Evolutionary conservation across 2,797 vertebrate species (phyloP).

Genomic region (Falco rusticolus): DNA sequence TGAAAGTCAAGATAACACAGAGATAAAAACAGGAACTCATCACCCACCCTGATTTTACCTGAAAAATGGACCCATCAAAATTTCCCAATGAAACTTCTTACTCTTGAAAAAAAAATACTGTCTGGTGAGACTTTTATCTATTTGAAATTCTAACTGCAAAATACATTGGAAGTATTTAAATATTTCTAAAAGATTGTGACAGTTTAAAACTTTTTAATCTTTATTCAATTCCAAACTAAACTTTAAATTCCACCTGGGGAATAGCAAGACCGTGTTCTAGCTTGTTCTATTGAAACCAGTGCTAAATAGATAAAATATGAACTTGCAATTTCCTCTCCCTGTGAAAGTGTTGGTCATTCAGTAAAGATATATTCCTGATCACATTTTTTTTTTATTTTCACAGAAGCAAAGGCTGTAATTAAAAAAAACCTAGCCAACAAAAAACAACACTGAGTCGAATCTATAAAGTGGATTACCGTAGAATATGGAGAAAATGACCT

Average conservation of each 20-base stretch:
- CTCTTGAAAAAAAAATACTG: not conserved
- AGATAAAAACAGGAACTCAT: not conserved
- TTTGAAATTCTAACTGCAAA: conserved; percentile 8
- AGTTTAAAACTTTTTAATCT: not conserved
- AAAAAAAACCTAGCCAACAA: not conserved
- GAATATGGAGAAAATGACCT: conserved; percentile 45
- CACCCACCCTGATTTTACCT: not conserved
- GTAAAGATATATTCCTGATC: not conserved
- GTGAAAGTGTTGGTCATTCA: not conserved
- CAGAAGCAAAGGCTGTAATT: not conserved
- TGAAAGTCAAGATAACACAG: not conserved
- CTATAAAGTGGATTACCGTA: not conserved
- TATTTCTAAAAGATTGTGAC: not conserved
- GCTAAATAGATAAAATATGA: not conserved
- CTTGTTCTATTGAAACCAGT: not conserved
- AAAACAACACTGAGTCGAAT: not conserved
- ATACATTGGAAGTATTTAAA: not conserved
- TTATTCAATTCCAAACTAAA: not conserved
- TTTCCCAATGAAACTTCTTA: not conserved
- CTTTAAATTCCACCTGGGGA: not conserved
- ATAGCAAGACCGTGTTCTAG: not conserved
- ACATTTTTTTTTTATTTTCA: not conserved
- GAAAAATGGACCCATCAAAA: not conserved
- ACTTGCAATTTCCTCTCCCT: not conserved
- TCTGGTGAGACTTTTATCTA: not conserved